Conservation (phyloP, 2,888 invertebrate species). For the Melitaea athalia region DNA sequence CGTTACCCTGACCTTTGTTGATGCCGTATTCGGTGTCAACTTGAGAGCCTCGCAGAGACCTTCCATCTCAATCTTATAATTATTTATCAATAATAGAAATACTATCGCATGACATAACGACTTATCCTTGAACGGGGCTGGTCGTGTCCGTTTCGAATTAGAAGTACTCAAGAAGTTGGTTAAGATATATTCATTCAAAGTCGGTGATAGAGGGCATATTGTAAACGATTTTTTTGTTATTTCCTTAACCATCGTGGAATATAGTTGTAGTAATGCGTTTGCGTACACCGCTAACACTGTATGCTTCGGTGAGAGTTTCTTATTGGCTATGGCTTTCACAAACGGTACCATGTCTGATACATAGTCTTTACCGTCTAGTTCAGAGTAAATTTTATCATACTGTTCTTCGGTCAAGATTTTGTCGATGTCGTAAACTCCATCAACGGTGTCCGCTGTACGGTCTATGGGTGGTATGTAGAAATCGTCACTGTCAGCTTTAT, state of each 20-base stretch:
- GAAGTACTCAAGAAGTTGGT: conserved; percentile 53
- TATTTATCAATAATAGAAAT: conserved; percentile 62
- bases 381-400: conserved; percentile 58
- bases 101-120: conserved; percentile 66
- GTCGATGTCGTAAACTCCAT: conserved; percentile 74
- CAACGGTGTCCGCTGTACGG: conserved; percentile 65
- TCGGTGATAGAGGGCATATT: conserved; percentile 54
- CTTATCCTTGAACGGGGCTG: conserved; percentile 65
- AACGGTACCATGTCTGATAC: conserved; percentile 49
- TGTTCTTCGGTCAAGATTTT: conserved; percentile 68
- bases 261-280: conserved; percentile 54
- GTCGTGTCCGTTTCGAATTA: conserved; percentile 53
- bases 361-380: conserved; percentile 57
- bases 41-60: conserved; percentile 57
- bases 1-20: conserved; percentile 56
- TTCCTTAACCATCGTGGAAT: conserved; percentile 48
- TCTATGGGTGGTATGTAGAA: conserved; percentile 79
- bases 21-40: conserved; percentile 51
- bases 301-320: conserved; percentile 46
- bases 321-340: conserved; percentile 48
- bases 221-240: conserved; percentile 56
- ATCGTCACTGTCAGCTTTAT: conserved; percentile 61
- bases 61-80: conserved; percentile 61
- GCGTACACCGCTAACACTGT: conserved; percentile 62
- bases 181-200: conserved; percentile 61